Base-by-base conservation (phyloP, 2,113 vertebrate genomes). In the Pardalotus punctatus region DNA sequence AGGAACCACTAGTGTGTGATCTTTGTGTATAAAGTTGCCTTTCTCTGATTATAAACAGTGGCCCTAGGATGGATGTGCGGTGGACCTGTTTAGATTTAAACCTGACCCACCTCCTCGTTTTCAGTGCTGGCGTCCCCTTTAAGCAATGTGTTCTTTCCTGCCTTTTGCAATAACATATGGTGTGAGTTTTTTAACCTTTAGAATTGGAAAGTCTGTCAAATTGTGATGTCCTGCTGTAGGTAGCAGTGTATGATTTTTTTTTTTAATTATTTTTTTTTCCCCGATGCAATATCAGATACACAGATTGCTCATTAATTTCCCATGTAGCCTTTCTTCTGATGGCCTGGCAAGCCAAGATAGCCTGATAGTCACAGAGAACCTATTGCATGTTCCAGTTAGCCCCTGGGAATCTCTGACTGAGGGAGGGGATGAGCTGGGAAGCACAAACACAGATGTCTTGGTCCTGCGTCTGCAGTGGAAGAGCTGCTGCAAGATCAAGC, bases 1-100 rank as follows among this genome's bases (percentile, higher is more conserved):
- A 92, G 86, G 92, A 91, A 60, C 69, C 40, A n/a, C 87, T 69
- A 53, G 79, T 67, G 45, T 78, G 48, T 54, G 67, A 96, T 70
- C 91, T 94, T 91, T 77, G 61, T 94, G 58, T 96, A 90, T 97
- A 94, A 96, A 97, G 86, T 94, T 95, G 72, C 73, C 92, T 96
- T 96, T 92, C 88, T 93, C 77, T 82, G 23, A 93, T 93, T 96
- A 94, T 96, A 97, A 97, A 95, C 92, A 87, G 86, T 90, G 83
- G 70, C 90, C 57, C 17, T 51, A 77, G 94, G 91, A 96, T 95
- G 91, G 89, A 97, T 97, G 91, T 97, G 96, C 2, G 35, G 82
- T 87, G 84, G 79, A 36, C 88, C 85, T 96, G 94, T 95, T 96
- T 97, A 80, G 94, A 91, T 97, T 96, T 90, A 38, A 87, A 83